A percentile compares a stretch with the other conserved stretches of the same genome.
Evolutionary conservation across 2,888 invertebrate genomes (phyloP).

Genomic region (Drosophila histrio): DNA sequence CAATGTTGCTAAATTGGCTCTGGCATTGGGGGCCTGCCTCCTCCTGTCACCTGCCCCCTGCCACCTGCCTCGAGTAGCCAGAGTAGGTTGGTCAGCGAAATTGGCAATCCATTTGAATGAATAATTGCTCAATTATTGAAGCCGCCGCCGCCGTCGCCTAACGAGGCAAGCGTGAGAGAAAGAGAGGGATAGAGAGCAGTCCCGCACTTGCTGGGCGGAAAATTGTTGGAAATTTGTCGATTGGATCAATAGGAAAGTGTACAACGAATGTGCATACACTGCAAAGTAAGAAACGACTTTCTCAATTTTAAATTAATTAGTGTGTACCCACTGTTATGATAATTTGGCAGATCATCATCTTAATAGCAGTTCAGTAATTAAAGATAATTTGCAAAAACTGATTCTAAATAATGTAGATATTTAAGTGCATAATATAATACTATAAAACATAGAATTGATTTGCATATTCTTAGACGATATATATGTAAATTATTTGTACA

Average conservation of each 20-base stretch:
- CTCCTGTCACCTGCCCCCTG: background rate
- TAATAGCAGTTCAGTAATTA: no score
- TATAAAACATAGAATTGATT: no score
- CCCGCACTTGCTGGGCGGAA: constrained; percentile 59
- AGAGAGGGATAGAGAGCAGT: background rate
- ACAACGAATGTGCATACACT: background rate
- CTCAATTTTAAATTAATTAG: background rate
- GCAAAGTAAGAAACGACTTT: background rate
- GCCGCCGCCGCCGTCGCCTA: constrained; percentile 60
- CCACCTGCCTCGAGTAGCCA: background rate
- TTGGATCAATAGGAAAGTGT: constrained; percentile 28
- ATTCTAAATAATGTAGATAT: no score
- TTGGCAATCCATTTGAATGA: constrained; percentile 83
- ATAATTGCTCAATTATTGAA: constrained; percentile 83
- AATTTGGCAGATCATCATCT: no score
- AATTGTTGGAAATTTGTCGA: constrained; percentile 69
- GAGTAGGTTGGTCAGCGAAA: constrained; percentile 74
- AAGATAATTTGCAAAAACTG: no score
- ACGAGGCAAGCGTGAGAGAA: constrained; percentile 34
- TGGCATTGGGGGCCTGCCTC: constrained; percentile 22
- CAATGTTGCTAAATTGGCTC: constrained; percentile 67
- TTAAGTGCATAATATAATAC: no score
- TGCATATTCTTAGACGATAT: no score
- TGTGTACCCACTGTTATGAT: background rate
- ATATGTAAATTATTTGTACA: no score